These are phyloP conservation scores for Tauraco erythrolophus DNA, from an alignment of 2,113 vertebrate genomes.

Conservation along the genomic window DNA sequence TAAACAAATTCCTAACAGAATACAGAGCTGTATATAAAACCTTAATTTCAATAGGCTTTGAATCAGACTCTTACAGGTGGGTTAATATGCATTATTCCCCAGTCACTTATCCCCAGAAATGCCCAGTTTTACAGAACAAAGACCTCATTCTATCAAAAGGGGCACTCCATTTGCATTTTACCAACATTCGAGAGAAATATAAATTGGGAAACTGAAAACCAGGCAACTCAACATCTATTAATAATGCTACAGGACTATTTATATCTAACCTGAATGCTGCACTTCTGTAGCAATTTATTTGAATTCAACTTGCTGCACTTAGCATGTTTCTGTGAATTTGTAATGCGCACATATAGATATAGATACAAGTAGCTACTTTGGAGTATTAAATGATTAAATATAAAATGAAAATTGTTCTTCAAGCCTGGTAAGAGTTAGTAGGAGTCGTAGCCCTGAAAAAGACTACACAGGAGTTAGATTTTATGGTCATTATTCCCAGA, in stretches of 20 bases:
- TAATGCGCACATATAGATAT: not conserved
- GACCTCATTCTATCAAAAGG: conserved; percentile 11
- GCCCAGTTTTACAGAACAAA: not conserved
- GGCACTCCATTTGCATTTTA: not conserved
- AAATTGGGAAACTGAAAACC: not conserved
- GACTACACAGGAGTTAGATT: not conserved
- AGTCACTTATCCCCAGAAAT: not conserved
- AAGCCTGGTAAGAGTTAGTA: not conserved
- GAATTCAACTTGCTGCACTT: not conserved
- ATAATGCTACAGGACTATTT: conserved; percentile 37
- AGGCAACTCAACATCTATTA: conserved; percentile 36
- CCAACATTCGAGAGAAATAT: not conserved
- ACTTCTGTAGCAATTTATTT: not conserved
- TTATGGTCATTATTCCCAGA: not conserved
- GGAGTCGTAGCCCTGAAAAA: not conserved
- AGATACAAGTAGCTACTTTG: not conserved
- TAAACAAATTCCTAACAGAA: not conserved
- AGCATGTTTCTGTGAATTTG: not conserved
- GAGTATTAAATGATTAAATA: not conserved
- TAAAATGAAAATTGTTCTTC: not conserved
- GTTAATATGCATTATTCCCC: not conserved
- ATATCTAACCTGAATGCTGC: conserved; percentile 23
- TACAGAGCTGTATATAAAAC: not conserved
- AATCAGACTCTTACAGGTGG: not conserved
- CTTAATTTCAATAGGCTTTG: not conserved